Evolutionary conservation across 2,888 invertebrate genomes (phyloP).

Genomic region (Trichogramma dendrolimi): DNA sequence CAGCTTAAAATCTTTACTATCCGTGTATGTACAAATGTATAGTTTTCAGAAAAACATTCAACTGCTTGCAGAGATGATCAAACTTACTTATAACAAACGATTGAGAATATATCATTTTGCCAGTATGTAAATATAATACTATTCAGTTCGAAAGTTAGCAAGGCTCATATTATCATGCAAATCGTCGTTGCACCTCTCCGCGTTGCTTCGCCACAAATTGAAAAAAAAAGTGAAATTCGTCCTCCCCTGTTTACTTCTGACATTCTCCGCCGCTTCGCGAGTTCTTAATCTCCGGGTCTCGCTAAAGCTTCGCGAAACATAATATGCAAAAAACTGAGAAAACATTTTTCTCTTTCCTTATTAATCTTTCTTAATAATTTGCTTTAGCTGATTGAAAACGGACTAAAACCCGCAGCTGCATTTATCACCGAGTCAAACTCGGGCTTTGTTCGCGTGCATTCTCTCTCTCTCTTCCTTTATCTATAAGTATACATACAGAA

Average conservation of each 20-base stretch:
- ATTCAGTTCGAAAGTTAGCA: slow-evolving; percentile 6
- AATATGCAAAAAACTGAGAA: slow-evolving; percentile 14
- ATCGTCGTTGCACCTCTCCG: slow-evolving; percentile 23
- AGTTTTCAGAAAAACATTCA: too few species aligned
- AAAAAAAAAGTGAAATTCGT: slow-evolving; percentile 29
- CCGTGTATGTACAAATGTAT: too few species aligned
- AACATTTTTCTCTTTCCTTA: slow-evolving; percentile 14
- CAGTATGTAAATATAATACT: too few species aligned
- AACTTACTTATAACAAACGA: too few species aligned
- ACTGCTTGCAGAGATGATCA: too few species aligned
- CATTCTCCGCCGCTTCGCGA: slow-evolving; percentile 6
- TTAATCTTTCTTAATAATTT: slow-evolving; percentile 29
- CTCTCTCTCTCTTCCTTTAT: too few species aligned
- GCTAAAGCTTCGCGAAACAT: slow-evolving; percentile 4
- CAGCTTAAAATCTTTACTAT: too few species aligned
- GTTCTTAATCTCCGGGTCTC: slow-evolving; percentile 26
- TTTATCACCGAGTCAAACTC: slow-evolving; percentile 20
- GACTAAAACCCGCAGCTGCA: slow-evolving; percentile 4
- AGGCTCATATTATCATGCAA: slow-evolving; percentile 40
- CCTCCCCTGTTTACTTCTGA: too few species aligned
- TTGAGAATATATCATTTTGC: too few species aligned
- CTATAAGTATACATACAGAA: too few species aligned
- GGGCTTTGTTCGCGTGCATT: slow-evolving; percentile 9
- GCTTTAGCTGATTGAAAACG: slow-evolving; percentile 24
- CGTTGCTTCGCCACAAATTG: slow-evolving; percentile 35